phyloP scores from a whole-genome alignment of 2,797 vertebrate species.

The Lindbergichthys nudifrons region DNA sequence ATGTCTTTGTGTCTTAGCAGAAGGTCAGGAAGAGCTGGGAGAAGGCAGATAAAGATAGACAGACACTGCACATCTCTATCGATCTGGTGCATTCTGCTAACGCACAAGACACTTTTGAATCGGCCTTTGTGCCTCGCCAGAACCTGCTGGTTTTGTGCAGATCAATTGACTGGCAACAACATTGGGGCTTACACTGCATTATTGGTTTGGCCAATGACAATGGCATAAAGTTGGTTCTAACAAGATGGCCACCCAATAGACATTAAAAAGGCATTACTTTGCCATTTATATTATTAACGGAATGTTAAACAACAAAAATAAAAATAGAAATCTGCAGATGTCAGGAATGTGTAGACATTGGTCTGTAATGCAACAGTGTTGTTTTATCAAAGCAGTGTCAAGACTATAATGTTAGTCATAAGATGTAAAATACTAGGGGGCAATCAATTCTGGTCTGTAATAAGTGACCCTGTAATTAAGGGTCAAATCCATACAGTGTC shows the following conservation, averaged over 20 bases:
- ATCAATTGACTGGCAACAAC: background rate
- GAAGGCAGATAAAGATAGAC: slow-evolving; percentile 7
- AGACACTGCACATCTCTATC: background rate
- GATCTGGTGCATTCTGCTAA: background rate
- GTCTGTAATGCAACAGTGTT: background rate
- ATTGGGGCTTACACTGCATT: background rate
- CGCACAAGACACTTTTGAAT: background rate
- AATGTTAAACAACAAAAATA: background rate
- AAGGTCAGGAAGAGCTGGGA: slow-evolving; percentile 33
- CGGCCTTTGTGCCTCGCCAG: background rate
- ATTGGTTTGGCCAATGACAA: background rate
- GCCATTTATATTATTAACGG: background rate
- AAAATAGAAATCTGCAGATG: background rate
- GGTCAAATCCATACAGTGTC: background rate
- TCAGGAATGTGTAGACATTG: background rate
- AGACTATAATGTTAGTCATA: background rate
- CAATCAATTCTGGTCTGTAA: background rate
- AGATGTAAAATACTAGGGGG: background rate
- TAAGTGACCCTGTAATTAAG: too few species aligned
- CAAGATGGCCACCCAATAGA: background rate
- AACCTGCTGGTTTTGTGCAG: background rate
- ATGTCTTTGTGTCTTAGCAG: slow-evolving; percentile 32
- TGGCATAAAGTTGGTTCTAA: background rate
- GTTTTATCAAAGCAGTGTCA: background rate
- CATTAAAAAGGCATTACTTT: background rate